phyloP scores from a whole-genome alignment of 2,113 vertebrate species.

The Calypte anna region DNA sequence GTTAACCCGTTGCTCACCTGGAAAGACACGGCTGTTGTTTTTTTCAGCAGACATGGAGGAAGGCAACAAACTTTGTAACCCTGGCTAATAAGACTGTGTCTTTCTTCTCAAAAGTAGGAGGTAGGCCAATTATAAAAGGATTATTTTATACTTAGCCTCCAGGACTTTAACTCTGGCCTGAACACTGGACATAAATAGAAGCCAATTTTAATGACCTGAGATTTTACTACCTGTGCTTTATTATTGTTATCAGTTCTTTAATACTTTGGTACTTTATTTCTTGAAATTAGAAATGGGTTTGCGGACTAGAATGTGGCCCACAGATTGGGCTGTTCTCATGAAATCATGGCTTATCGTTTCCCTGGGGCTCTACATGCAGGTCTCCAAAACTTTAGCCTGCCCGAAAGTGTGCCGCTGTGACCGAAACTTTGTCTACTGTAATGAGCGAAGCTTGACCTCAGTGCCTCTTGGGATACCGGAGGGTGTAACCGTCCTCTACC shows the following conservation, averaged over 20 bases:
- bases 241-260: conserved; percentile 39
- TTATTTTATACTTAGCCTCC: conserved; percentile 65
- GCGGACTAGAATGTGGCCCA: conserved; percentile 85
- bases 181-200: conserved; percentile 70
- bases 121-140: conserved; percentile 74
- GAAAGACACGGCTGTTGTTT: conserved; percentile 48
- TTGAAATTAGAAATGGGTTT: conserved; percentile 88
- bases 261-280: conserved; percentile 66
- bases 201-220: conserved; percentile 46
- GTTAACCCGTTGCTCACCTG: conserved; percentile 72
- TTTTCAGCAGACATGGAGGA: conserved; percentile 77
- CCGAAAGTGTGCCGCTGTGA: conserved; percentile 95
- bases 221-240: conserved; percentile 61
- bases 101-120: conserved; percentile 71
- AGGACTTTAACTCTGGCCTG: conserved; percentile 27
- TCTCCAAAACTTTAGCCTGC: conserved; percentile 83
- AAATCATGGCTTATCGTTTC: conserved; percentile 89
- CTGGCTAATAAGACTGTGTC: conserved; percentile 76
- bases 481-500: conserved; percentile 94
- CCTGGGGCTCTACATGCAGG: conserved; percentile 89
- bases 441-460: conserved; percentile 97
- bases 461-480: conserved; percentile 98
- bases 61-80: conserved; percentile 75
- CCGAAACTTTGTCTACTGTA: conserved; percentile 95
- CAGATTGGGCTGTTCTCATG: conserved; percentile 85